Evolutionary conservation across 2,113 vertebrate genomes (phyloP).

Genomic region (Cyanocitta stelleri): DNA sequence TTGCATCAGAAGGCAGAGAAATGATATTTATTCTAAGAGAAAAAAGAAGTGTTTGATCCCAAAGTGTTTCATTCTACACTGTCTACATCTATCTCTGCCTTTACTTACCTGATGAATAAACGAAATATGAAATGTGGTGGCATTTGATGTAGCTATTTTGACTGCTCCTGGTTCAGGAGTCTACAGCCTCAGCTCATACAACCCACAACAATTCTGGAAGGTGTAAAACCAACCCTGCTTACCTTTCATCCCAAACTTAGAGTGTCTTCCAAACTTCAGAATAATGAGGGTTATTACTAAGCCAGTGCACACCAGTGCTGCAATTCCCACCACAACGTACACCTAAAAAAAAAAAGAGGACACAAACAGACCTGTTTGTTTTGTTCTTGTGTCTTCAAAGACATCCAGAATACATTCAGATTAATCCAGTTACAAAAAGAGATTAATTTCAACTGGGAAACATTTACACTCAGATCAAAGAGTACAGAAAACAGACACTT

Average conservation of each 20-base stretch:
- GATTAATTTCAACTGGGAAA: background rate
- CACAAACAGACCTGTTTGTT: background rate
- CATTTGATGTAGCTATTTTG: background rate
- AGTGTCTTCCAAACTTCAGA: slow-evolving; percentile 95
- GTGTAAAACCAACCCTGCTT: slow-evolving; percentile 65
- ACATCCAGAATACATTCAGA: background rate
- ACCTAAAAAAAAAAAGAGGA: slow-evolving; percentile 72
- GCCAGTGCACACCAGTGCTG: slow-evolving; percentile 90
- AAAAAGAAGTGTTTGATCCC: background rate
- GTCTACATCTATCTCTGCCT: background rate
- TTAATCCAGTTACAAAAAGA: background rate
- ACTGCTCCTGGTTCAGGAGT: background rate
- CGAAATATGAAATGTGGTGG: background rate
- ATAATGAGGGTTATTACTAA: slow-evolving; percentile 93
- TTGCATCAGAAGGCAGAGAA: background rate
- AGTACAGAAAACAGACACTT: background rate
- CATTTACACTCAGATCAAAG: background rate
- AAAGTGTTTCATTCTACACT: background rate
- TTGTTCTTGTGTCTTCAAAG: background rate
- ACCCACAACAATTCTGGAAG: background rate
- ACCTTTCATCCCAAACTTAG: slow-evolving; percentile 99
- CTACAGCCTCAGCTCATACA: background rate
- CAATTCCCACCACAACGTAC: slow-evolving; percentile 94
- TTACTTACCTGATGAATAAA: background rate
- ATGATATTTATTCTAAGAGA: background rate